Conservation (phyloP, 2,113 vertebrate species). For the Rhagologus leucostigma region DNA sequence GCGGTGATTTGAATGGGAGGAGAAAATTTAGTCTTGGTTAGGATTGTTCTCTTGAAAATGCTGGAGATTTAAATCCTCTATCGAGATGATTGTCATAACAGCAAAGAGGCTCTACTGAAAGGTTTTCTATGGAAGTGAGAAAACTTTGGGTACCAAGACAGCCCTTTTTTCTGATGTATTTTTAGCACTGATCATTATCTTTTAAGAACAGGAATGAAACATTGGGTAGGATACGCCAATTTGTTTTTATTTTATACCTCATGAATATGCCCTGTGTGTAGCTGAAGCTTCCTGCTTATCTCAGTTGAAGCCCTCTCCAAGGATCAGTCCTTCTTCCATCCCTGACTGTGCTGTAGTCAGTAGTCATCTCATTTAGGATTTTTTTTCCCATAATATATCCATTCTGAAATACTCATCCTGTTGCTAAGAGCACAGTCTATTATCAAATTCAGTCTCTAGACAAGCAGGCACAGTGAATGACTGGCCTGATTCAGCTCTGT, state of each 20-base stretch:
- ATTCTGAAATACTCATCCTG: neutral
- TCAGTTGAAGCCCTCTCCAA: neutral
- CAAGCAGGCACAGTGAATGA: neutral
- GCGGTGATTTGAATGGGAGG: neutral
- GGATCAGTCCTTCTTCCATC: neutral
- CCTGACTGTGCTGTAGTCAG: neutral
- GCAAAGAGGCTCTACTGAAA: neutral
- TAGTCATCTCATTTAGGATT: neutral
- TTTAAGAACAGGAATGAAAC: neutral
- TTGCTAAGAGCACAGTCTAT: neutral
- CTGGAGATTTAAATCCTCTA: neutral
- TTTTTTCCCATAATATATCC: neutral
- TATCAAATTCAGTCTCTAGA: neutral
- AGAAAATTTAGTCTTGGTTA: neutral
- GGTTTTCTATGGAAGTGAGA: neutral
- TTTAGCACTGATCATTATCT: neutral
- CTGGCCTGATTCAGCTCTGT: neutral
- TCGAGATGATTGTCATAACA: neutral
- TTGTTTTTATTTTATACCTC: neutral
- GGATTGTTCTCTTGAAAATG: neutral
- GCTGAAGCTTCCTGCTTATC: neutral
- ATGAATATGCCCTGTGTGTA: neutral
- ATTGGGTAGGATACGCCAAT: neutral
- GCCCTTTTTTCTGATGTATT: neutral
- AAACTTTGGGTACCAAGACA: neutral